These are phyloP conservation scores for Plumapathes pennacea DNA, from an alignment of 92 coral and sea anemone genomes.

Conservation along the genomic window DNA sequence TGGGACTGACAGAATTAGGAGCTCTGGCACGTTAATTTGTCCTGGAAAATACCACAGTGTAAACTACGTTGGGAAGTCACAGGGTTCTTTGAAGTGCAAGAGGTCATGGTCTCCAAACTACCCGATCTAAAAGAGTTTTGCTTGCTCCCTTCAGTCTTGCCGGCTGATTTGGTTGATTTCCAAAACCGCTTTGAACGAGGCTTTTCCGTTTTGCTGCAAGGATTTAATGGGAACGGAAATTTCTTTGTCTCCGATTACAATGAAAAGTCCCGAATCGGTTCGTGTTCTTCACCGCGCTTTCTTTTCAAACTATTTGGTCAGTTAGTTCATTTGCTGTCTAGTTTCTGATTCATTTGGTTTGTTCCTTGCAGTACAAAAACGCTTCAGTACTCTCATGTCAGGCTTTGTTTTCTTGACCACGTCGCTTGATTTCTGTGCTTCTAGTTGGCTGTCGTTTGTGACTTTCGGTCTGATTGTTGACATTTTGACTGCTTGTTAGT, in stretches of 20 bases:
- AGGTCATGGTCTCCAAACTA: slow-evolving; percentile 27
- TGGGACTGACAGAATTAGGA: no score
- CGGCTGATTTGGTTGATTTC: slow-evolving; percentile 8
- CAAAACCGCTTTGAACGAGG: slow-evolving; percentile 18
- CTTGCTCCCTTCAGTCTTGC: slow-evolving; percentile 12
- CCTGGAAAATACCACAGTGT: no score
- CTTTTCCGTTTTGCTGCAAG: slow-evolving; percentile 9
- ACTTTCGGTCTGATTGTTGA: slow-evolving; percentile 1
- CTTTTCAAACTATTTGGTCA: neutral
- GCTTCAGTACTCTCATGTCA: slow-evolving; percentile 8
- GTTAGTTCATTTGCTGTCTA: neutral
- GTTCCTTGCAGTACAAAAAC: neutral
- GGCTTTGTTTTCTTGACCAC: slow-evolving; percentile 9
- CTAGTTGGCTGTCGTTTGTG: slow-evolving; percentile 13
- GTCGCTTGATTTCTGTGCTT: slow-evolving; percentile 9
- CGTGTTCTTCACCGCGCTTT: slow-evolving; percentile 10
- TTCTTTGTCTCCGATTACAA: neutral
- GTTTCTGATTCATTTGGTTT: neutral
- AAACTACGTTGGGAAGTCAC: no score
- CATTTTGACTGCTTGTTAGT: neutral
- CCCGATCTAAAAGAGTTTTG: slow-evolving; percentile 12
- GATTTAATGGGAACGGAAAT: slow-evolving; percentile 3
- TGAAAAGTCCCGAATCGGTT: neutral
- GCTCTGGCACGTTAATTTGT: no score
- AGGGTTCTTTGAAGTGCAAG: slow-evolving; percentile 17